Conservation (phyloP, 2,888 invertebrate species). For the Penaeus monodon region DNA sequence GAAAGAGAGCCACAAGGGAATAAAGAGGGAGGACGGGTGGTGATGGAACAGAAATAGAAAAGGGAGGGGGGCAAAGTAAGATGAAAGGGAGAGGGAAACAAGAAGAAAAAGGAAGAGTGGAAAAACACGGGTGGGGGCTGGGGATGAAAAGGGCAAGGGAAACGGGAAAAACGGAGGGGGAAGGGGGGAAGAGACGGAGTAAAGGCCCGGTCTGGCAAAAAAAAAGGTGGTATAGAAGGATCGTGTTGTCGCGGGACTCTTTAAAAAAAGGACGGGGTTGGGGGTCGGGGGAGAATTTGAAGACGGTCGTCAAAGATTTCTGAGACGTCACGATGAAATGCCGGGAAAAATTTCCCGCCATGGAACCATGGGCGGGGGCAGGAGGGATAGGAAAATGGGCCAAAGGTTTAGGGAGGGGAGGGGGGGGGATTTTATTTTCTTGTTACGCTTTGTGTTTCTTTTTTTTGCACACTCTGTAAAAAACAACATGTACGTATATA, state of each 20-base stretch:
- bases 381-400: background rate
- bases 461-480: too few relatives aligned
- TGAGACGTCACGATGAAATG: background rate
- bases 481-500: too few relatives aligned
- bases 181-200: background rate
- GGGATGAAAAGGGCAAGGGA: background rate
- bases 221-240: conserved; percentile 21
- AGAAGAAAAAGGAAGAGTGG: background rate
- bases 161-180: background rate
- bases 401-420: background rate
- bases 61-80: background rate
- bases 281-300: conserved; percentile 7
- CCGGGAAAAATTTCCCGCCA: background rate
- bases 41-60: background rate
- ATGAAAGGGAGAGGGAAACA: background rate
- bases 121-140: background rate
- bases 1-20: background rate
- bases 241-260: conserved; percentile 5
- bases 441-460: background rate
- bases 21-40: background rate
- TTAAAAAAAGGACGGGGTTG: background rate
- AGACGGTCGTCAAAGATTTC: conserved; percentile 13
- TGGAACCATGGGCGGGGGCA: background rate
- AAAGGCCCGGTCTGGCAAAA: background rate
- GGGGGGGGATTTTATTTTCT: conserved; percentile 7